A percentile compares a stretch with the other conserved stretches of the same genome.
phyloP scores from a whole-genome alignment of 2,113 vertebrate species.

The Sceloporus tristichus region DNA sequence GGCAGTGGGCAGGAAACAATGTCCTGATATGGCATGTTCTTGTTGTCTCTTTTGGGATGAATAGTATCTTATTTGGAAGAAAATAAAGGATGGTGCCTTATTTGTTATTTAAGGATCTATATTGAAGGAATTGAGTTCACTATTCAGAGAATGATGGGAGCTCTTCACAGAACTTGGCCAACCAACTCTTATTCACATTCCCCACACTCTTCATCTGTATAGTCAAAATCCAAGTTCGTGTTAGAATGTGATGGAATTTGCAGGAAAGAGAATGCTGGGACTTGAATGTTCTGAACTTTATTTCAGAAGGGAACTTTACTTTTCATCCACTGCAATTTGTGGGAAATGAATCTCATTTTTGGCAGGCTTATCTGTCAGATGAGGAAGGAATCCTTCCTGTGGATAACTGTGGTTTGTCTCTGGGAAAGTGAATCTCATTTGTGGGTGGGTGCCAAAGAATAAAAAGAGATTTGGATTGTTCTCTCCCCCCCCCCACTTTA shows the following conservation, averaged over 20 bases:
- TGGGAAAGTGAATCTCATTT: slow-evolving; percentile 11
- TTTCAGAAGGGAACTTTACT: neutral
- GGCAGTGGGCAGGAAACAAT: neutral
- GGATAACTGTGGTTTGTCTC: slow-evolving; percentile 25
- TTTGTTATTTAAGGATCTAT: neutral
- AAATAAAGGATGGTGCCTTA: neutral
- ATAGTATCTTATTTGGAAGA: neutral
- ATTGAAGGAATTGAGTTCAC: no score
- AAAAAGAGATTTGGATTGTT: neutral
- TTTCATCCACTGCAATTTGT: slow-evolving; percentile 23
- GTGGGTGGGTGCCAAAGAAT: neutral
- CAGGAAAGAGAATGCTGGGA: neutral
- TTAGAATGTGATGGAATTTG: neutral
- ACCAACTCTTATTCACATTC: neutral
- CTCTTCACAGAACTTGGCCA: neutral
- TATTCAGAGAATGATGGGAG: neutral
- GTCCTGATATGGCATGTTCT: neutral
- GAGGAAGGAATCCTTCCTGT: neutral
- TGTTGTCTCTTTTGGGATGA: neutral
- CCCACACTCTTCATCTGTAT: neutral
- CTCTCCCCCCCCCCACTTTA: neutral
- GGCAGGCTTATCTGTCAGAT: neutral
- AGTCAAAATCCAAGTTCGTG: neutral
- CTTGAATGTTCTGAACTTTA: neutral
- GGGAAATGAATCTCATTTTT: slow-evolving; percentile 5